Percentiles rank a stretch among this genome's conserved stretches.
phyloP scores from a whole-genome alignment of 2,797 vertebrate species.

The Lutjanus campechanus region DNA sequence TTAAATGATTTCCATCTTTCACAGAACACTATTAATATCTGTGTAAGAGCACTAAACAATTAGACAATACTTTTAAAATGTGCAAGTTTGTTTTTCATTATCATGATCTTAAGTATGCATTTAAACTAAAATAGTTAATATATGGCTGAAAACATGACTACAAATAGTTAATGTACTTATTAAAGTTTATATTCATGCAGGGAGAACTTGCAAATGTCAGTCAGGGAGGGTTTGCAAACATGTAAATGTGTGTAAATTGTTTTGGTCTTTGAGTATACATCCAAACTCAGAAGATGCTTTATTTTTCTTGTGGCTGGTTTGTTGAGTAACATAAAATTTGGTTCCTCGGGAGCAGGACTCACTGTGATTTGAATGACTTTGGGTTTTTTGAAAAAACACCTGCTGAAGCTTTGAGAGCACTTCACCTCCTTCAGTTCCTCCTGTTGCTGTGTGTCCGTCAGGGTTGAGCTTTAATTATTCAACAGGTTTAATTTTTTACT shows the following conservation, averaged over 20 bases:
- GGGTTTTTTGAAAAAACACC: background rate
- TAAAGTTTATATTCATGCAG: background rate
- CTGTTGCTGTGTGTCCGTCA: background rate
- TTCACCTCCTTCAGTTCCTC: background rate
- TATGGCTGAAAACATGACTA: no score
- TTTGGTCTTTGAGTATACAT: background rate
- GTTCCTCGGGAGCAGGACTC: background rate
- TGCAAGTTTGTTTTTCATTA: background rate
- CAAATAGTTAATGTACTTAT: no score
- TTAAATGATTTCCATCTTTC: background rate
- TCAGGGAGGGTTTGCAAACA: conserved; percentile 24
- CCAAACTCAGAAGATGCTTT: background rate
- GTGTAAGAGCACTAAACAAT: background rate
- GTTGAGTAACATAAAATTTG: conserved; percentile 10
- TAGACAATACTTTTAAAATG: background rate
- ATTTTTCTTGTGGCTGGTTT: background rate
- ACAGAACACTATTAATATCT: background rate
- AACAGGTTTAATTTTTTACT: background rate
- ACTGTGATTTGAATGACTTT: conserved; percentile 47
- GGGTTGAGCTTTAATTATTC: background rate
- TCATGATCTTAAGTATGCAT: background rate
- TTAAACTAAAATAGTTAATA: no score
- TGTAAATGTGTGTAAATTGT: conserved; percentile 60
- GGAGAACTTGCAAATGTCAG: conserved; percentile 44
- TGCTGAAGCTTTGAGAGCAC: background rate